Conservation (phyloP, 1,140 invertebrate species). For the Papilio xuthus region DNA sequence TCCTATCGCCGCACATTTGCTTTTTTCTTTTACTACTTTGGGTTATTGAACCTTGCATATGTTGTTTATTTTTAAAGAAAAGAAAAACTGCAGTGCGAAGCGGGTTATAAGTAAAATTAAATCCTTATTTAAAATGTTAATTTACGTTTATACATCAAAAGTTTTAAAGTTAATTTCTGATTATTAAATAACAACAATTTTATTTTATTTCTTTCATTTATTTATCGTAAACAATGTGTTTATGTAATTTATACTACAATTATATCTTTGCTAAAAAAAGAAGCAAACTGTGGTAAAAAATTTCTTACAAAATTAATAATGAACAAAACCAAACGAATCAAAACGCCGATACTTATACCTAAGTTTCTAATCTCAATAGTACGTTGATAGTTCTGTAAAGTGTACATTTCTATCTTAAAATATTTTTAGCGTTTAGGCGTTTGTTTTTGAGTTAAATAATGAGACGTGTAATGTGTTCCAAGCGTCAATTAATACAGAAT, state of each 20-base stretch:
- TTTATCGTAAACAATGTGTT: not conserved
- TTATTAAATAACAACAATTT: constrained; percentile 13
- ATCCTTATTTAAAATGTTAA: not conserved
- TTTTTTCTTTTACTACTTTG: not conserved
- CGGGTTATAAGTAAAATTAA: not conserved
- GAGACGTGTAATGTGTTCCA: not conserved
- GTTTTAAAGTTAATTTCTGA: constrained; percentile 19
- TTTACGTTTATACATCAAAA: constrained; percentile 15
- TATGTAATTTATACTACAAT: not conserved
- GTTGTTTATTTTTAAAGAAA: constrained; percentile 22
- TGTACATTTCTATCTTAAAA: too few species aligned
- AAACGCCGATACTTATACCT: too few species aligned
- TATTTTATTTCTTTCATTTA: not conserved
- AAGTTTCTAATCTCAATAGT: too few species aligned
- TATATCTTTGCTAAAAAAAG: too few species aligned
- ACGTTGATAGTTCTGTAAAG: too few species aligned
- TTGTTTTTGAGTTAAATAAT: not conserved
- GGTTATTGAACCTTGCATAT: not conserved
- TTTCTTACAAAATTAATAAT: too few species aligned
- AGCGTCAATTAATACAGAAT: not conserved
- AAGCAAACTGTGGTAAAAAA: not conserved
- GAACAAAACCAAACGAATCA: too few species aligned
- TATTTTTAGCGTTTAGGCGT: not conserved
- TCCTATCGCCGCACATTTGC: not conserved
- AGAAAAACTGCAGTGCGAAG: not conserved